These are phyloP conservation scores for Gallinago jamesoni DNA, from an alignment of 2,113 vertebrate species.

Conservation along the genomic window DNA sequence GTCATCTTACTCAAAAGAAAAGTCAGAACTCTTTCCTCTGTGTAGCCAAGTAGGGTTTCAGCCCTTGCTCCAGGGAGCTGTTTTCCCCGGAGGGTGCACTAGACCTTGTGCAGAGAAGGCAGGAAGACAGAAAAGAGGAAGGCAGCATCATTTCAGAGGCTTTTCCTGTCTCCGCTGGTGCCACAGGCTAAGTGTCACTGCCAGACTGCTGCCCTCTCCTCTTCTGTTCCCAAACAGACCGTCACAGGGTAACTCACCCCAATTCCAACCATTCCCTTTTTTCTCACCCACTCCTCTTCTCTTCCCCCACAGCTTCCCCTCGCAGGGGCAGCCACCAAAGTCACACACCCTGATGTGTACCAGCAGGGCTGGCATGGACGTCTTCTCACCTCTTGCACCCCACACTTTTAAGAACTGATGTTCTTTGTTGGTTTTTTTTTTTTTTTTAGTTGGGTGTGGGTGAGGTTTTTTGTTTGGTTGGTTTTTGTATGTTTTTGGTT, in stretches of 20 bases:
- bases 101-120: neutral
- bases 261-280: neutral
- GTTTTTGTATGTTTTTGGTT: too few relatives aligned
- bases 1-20: neutral
- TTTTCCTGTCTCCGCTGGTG: neutral
- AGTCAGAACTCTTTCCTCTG: neutral
- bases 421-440: neutral
- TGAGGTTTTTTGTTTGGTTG: too few relatives aligned
- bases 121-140: neutral
- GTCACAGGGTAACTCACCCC: neutral
- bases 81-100: neutral
- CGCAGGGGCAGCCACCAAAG: neutral
- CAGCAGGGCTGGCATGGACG: neutral
- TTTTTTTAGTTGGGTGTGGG: too few relatives aligned
- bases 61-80: neutral
- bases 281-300: neutral
- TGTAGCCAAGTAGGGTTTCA: neutral
- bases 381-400: neutral
- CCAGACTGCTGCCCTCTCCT: neutral
- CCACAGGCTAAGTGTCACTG: neutral
- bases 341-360: neutral
- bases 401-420: neutral
- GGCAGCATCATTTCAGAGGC: neutral
- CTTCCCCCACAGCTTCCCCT: neutral
- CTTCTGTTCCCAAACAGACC: neutral